phyloP scores from a whole-genome alignment of 2,113 vertebrate genomes.

The Procavia capensis region DNA sequence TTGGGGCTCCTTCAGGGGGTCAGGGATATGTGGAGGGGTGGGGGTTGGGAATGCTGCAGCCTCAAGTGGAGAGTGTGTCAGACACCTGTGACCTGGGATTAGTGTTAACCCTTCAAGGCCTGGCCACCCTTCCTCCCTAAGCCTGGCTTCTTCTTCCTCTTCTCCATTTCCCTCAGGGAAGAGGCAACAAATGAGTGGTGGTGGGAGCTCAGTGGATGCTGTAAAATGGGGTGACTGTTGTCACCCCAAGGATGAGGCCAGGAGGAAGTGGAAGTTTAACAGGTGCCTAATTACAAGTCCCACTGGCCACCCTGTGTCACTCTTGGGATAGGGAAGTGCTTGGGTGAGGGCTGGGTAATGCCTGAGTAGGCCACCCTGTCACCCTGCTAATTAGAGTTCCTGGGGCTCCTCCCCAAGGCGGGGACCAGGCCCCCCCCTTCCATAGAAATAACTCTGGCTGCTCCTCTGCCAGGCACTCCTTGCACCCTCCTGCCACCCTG shows the following conservation, averaged over 20 bases:
- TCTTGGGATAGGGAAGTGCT: constrained; percentile 77
- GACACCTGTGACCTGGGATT: not conserved
- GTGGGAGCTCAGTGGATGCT: constrained; percentile 56
- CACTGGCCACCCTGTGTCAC: constrained; percentile 44
- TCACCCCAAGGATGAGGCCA: constrained; percentile 56
- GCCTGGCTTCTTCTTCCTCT: constrained; percentile 48
- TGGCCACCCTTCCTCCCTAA: not conserved
- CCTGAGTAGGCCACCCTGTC: constrained; percentile 78
- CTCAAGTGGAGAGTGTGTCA: not conserved
- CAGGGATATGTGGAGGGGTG: too few species aligned
- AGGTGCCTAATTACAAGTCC: constrained; percentile 81
- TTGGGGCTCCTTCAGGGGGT: not conserved
- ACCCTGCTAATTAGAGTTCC: constrained; percentile 78
- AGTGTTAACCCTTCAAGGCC: not conserved
- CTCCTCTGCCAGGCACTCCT: constrained; percentile 47
- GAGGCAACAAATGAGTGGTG: constrained; percentile 66
- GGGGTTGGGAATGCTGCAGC: not conserved
- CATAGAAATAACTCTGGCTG: constrained; percentile 79
- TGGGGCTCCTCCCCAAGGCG: constrained; percentile 81
- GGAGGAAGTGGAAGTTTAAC: constrained; percentile 78
- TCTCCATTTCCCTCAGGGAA: constrained; percentile 54
- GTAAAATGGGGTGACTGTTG: constrained; percentile 63
- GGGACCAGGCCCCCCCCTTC: constrained; percentile 80
- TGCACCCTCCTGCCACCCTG: constrained; percentile 73
- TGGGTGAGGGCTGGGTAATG: constrained; percentile 78